phyloP scores from a whole-genome alignment of 2,888 invertebrate genomes.

The Napeogenes sylphis region DNA sequence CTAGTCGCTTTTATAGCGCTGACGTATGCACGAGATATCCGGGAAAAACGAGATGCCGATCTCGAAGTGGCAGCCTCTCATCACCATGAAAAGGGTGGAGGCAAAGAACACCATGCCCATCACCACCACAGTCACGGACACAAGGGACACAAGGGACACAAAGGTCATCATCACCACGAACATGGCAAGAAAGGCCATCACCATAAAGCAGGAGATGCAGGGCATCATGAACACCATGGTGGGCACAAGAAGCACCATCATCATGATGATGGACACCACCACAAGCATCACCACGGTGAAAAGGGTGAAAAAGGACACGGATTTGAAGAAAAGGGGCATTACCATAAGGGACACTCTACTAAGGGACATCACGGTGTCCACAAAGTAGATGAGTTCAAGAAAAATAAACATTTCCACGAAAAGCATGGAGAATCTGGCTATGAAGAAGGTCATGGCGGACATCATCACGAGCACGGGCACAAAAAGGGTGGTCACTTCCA shows the following conservation, averaged over 20 bases:
- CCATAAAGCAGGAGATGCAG: slow-evolving; percentile 81
- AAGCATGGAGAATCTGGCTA: slow-evolving; percentile 87
- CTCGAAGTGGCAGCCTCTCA: slow-evolving; percentile 71
- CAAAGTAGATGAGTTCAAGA: slow-evolving; percentile 89
- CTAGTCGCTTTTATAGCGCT: slow-evolving; percentile 62
- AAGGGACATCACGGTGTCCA: slow-evolving; percentile 91
- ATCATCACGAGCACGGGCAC: slow-evolving; percentile 86
- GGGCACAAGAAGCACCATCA: slow-evolving; percentile 81
- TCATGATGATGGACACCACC: slow-evolving; percentile 81
- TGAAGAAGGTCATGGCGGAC: slow-evolving; percentile 86
- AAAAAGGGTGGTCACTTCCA: slow-evolving; percentile 89
- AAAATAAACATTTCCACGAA: slow-evolving; percentile 90
- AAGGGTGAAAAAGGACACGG: slow-evolving; percentile 80
- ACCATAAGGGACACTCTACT: slow-evolving; percentile 89
- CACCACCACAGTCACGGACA: slow-evolving; percentile 81
- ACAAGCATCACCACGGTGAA: slow-evolving; percentile 80
- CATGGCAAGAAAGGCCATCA: slow-evolving; percentile 85
- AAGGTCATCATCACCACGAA: slow-evolving; percentile 81
- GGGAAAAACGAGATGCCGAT: slow-evolving; percentile 70
- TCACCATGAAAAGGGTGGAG: slow-evolving; percentile 76
- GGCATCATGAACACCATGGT: slow-evolving; percentile 77
- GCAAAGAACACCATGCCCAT: slow-evolving; percentile 80
- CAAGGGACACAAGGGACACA: slow-evolving; percentile 83
- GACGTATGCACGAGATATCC: slow-evolving; percentile 60
- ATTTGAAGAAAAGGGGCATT: slow-evolving; percentile 80